Conservation (phyloP, 2,113 vertebrate species). For the Protobothrops flavoviridis region DNA sequence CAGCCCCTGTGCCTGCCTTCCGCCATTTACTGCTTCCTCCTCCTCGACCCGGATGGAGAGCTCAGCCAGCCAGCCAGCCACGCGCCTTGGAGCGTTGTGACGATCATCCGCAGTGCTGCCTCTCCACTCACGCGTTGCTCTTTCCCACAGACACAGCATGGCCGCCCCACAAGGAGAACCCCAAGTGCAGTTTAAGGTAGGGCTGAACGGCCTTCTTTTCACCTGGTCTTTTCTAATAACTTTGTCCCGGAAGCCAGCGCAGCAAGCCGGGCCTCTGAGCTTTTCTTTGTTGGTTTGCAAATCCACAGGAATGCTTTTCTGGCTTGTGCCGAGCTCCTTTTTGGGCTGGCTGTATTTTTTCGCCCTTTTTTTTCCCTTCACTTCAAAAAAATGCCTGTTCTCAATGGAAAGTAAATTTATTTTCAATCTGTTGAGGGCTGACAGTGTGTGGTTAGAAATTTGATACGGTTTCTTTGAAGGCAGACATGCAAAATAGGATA, state of each 20-base stretch:
- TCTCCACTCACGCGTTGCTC: slow-evolving; percentile 31
- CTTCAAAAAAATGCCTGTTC: not conserved
- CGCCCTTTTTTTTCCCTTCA: not conserved
- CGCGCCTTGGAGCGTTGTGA: not conserved
- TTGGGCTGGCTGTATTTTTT: not conserved
- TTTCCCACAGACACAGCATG: slow-evolving; percentile 71
- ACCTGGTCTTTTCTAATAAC: not conserved
- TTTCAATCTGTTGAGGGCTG: not conserved
- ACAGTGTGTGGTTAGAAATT: not conserved
- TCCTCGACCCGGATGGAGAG: slow-evolving; percentile 24
- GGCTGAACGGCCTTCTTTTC: fast-evolving
- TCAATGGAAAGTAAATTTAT: not conserved
- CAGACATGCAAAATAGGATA: not conserved
- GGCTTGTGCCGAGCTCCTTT: not conserved
- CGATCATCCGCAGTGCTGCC: not conserved
- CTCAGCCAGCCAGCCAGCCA: not conserved
- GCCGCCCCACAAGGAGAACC: slow-evolving; percentile 80
- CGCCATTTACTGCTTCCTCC: slow-evolving; percentile 11
- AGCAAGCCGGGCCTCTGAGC: too few species aligned
- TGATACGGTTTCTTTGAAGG: not conserved
- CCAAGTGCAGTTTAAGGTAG: slow-evolving; percentile 84
- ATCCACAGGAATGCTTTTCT: not conserved
- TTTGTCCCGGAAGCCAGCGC: fast-evolving
- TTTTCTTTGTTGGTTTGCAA: not conserved
- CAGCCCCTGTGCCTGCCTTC: not conserved